These are phyloP conservation scores for Volucella zonaria DNA, from an alignment of 2,888 invertebrate genomes.

Conservation along the genomic window DNA sequence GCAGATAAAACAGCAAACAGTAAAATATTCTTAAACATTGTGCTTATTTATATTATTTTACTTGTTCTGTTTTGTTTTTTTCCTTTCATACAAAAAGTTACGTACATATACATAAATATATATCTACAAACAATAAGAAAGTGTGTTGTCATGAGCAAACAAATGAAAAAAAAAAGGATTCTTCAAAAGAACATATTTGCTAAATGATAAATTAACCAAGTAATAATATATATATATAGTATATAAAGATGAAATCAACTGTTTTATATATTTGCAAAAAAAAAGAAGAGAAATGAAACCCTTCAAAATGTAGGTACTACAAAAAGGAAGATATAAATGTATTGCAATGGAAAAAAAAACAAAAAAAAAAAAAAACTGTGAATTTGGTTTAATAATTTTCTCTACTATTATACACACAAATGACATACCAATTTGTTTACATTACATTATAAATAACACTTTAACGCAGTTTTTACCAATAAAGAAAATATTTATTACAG, in stretches of 20 bases:
- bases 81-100: background rate
- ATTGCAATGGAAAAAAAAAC: slow-evolving; percentile 37
- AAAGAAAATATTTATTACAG: slow-evolving; percentile 48
- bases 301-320: slow-evolving; percentile 68
- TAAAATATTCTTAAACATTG: slow-evolving; percentile 44
- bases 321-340: slow-evolving; percentile 50
- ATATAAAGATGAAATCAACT: slow-evolving; percentile 33
- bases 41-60: slow-evolving; percentile 52
- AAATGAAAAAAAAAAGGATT: slow-evolving; percentile 33
- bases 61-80: slow-evolving; percentile 26
- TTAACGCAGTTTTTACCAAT: slow-evolving; percentile 43
- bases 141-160: slow-evolving; percentile 31
- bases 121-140: slow-evolving; percentile 45
- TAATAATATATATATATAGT: slow-evolving; percentile 41
- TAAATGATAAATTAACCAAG: slow-evolving; percentile 30
- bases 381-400: slow-evolving; percentile 34
- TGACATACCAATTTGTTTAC: slow-evolving; percentile 43
- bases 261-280: slow-evolving; percentile 62
- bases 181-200: slow-evolving; percentile 30
- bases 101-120: slow-evolving; percentile 9
- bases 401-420: slow-evolving; percentile 35
- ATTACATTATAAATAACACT: slow-evolving; percentile 44
- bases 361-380: background rate
- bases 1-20: too few relatives aligned
- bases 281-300: slow-evolving; percentile 51